These are phyloP conservation scores for Anolis sagrei DNA, from an alignment of 2,113 vertebrate genomes.

Conservation along the genomic window DNA sequence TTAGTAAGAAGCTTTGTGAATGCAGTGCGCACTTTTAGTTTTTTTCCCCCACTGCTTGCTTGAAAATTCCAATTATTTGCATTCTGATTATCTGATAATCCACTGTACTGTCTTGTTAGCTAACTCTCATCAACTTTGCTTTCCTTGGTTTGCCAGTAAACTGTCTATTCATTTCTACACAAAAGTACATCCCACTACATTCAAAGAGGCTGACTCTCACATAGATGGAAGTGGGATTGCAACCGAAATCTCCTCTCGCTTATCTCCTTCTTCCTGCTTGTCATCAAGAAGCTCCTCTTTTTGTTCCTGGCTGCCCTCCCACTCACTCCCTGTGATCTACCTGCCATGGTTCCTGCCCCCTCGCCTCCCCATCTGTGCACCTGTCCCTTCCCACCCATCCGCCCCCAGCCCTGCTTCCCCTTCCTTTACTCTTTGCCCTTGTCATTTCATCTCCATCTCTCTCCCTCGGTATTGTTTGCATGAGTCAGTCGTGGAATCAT, in stretches of 20 bases:
- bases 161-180: neutral
- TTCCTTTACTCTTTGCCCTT: slow-evolving; percentile 2
- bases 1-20: no score
- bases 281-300: slow-evolving; percentile 8
- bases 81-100: no score
- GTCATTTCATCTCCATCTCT: slow-evolving; percentile 38
- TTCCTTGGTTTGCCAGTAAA: neutral
- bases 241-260: neutral
- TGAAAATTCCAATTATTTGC: no score
- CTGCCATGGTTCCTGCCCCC: neutral
- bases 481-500: slow-evolving; percentile 65
- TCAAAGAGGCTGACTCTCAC: neutral
- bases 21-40: no score
- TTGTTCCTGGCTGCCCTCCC: neutral
- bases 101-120: neutral
- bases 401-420: slow-evolving; percentile 1
- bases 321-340: neutral
- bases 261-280: slow-evolving; percentile 22
- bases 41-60: no score
- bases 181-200: neutral
- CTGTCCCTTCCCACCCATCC: neutral
- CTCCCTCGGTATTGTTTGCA: slow-evolving; percentile 40
- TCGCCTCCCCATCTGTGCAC: neutral
- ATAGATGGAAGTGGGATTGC: neutral
- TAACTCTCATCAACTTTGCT: neutral